Percentiles rank a stretch among this genome's conserved stretches.
Evolutionary conservation across 2,797 vertebrate species (phyloP).

Genomic region (Microhierax caerulescens): DNA sequence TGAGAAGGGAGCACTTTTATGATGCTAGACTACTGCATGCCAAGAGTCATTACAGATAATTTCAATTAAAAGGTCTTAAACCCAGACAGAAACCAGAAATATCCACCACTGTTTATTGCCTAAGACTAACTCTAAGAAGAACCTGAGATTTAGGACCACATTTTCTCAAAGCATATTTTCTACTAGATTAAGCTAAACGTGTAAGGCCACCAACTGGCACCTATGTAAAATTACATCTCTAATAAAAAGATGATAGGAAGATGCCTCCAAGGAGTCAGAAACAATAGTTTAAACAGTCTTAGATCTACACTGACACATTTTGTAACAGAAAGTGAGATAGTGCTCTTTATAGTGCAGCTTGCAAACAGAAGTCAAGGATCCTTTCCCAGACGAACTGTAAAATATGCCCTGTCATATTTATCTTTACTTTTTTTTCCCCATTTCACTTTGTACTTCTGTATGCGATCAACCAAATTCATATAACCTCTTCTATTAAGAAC

Average conservation of each 20-base stretch:
- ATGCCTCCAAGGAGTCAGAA: not conserved
- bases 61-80: not conserved
- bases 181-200: not conserved
- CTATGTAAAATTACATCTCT: not conserved
- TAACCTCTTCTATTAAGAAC: not conserved
- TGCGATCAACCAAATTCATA: not conserved
- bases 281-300: not conserved
- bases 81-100: not conserved
- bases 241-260: not conserved
- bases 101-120: not conserved
- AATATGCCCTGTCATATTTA: accelerated
- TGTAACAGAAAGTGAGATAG: not conserved
- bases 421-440: not conserved
- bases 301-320: not conserved
- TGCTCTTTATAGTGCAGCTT: not conserved
- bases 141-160: not conserved
- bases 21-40: not conserved
- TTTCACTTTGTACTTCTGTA: not conserved
- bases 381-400: not conserved
- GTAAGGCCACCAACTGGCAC: not conserved
- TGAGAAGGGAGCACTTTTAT: not conserved
- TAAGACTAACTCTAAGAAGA: not conserved
- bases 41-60: not conserved
- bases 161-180: not conserved
- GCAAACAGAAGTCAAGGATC: not conserved